phyloP scores from a whole-genome alignment of 2,113 vertebrate species.

The Aegithalos caudatus region DNA sequence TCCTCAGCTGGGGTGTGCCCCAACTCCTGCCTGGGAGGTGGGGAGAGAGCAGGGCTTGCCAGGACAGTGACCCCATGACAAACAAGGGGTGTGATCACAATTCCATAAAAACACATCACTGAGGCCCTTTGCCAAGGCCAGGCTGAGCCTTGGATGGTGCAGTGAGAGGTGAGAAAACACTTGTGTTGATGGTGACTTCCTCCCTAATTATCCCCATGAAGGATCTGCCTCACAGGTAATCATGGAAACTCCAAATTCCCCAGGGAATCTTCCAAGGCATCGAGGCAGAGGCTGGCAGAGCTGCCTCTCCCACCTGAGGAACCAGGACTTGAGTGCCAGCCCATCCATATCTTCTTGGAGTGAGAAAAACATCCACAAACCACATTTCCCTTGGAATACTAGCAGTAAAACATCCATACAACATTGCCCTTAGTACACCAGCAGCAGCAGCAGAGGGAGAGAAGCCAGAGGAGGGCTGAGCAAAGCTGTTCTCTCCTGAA shows the following conservation, averaged over 20 bases:
- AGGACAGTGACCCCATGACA: accelerated
- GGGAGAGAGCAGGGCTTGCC: not conserved
- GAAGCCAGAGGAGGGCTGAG: not conserved
- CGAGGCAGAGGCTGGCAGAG: not conserved
- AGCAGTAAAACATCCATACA: not conserved
- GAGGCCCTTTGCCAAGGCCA: not conserved
- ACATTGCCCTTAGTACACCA: not conserved
- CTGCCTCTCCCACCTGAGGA: not conserved
- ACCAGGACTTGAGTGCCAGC: not conserved
- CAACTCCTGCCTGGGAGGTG: not conserved
- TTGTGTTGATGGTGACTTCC: not conserved
- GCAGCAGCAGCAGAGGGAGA: not conserved
- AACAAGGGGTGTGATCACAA: accelerated
- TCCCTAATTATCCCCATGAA: not conserved
- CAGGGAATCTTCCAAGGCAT: not conserved
- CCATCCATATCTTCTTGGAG: not conserved
- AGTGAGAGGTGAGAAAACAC: accelerated
- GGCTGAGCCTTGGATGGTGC: not conserved
- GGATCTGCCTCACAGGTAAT: not conserved
- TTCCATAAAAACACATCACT: not conserved
- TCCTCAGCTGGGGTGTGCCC: not conserved
- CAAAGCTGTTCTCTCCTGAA: not conserved
- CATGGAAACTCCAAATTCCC: not conserved
- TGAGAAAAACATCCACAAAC: not conserved
- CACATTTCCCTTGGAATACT: not conserved